These are phyloP conservation scores for Hystrix brachyura DNA, from an alignment of 2,113 vertebrate genomes.

Conservation along the genomic window DNA sequence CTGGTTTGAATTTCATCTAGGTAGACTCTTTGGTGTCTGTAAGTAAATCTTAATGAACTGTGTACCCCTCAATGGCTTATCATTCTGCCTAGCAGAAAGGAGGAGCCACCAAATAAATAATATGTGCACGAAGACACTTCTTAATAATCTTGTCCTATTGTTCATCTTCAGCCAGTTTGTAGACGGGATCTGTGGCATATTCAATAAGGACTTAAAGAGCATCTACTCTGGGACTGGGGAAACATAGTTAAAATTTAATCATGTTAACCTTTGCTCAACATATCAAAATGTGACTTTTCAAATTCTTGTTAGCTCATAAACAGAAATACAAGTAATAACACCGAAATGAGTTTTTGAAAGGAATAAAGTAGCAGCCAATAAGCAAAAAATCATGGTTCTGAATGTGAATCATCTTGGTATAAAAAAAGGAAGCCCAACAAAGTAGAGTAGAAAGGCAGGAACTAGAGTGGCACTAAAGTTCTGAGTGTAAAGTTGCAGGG, in stretches of 20 bases:
- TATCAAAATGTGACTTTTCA: constrained; percentile 19
- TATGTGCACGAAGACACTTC: background rate
- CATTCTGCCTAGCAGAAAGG: background rate
- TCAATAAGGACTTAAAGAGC: constrained; percentile 22
- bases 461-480: background rate
- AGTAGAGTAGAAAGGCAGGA: background rate
- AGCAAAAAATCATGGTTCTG: constrained; percentile 4
- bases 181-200: constrained; percentile 13
- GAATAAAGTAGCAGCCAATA: constrained; percentile 43
- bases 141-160: constrained; percentile 9
- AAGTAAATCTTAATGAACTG: constrained; percentile 6
- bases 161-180: background rate
- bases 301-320: constrained; percentile 40
- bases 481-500: background rate
- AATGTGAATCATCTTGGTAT: background rate
- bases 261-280: constrained; percentile 20
- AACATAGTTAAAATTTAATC: constrained; percentile 46
- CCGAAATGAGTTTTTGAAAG: constrained; percentile 26
- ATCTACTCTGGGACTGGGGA: constrained; percentile 30
- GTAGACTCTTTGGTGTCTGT: background rate
- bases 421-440: constrained; percentile 34
- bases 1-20: background rate
- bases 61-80: background rate
- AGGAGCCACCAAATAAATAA: constrained; percentile 49
- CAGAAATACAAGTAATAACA: background rate